Base-by-base conservation (phyloP, 2,113 vertebrate genomes). In the Nycticorax nycticorax region DNA sequence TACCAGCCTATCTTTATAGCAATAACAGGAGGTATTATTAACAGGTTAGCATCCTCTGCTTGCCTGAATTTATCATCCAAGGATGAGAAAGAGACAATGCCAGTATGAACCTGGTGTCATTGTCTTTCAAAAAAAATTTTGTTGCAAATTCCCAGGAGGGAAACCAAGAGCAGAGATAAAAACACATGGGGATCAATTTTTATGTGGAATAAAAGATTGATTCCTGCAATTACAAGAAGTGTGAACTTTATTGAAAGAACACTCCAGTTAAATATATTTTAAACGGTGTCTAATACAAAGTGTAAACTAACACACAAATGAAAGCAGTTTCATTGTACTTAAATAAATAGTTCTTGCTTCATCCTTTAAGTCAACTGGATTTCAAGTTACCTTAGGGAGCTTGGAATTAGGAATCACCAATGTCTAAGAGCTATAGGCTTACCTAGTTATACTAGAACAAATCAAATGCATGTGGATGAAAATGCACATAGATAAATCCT, bases 281-380 rank as follows among this genome's bases (percentile, higher is more conserved):
- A 82, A 96, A 78, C 0, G 19, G 28, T 68, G 18, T 72, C 20
- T 89, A 79, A 87, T 66, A 64, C 30, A 52, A 81, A 89, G 17
- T 64, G 62, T 82, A 96, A 96, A 81, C 48, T 56, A 94, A 75
- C 43, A n/a, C 35, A 78, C 12, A 87, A 72, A 74, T 66, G 35
- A 93, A 91, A 91, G 27, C 20, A 45, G 45, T 89, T 84, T 64
- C 32, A 32, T 67, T 92, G 73, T 60, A 57, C 66, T 84, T 91
- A 91, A 94, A 93, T 73, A 85, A 92, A 88, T 53, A 76, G 33
- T 35, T 92, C 82, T 72, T 66, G 10, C 39, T 90, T 89, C 82
- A 82, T 92, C 63, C 72, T 62, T 94, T 88, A 79, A 94, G 75
- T 83, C 89, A 83, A 76, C 71, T 69, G 50, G 81, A 96, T 94